These are phyloP conservation scores for Phainopepla nitens DNA, from an alignment of 2,113 vertebrate genomes.

Conservation along the genomic window DNA sequence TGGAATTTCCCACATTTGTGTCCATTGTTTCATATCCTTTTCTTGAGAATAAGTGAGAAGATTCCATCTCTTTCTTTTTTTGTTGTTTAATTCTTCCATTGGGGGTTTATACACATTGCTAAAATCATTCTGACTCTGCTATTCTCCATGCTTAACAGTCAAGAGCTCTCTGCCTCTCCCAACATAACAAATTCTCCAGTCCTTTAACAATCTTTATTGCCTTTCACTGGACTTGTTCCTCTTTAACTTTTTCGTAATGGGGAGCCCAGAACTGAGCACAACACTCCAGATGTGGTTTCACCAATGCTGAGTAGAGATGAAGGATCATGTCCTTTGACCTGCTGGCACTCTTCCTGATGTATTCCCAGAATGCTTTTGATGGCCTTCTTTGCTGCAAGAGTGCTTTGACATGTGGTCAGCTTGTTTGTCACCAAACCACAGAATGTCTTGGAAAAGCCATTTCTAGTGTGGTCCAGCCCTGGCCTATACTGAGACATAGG, in stretches of 20 bases:
- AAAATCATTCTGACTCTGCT: not conserved
- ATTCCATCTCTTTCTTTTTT: not conserved
- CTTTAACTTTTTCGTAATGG: not conserved
- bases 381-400: not conserved
- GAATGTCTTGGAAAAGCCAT: not conserved
- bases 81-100: not conserved
- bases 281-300: not conserved
- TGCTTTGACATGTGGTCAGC: not conserved
- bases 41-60: not conserved
- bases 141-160: not conserved
- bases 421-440: not conserved
- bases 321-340: not conserved
- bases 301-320: not conserved
- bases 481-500: rapidly evolving
- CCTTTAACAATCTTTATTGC: not conserved
- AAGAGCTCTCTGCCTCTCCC: not conserved
- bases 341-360: not conserved
- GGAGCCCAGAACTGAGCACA: not conserved
- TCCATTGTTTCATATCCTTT: not conserved
- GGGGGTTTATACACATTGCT: not conserved
- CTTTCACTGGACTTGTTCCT: not conserved
- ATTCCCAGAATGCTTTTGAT: not conserved
- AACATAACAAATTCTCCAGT: rapidly evolving
- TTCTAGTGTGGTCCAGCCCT: rapidly evolving
- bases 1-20: not conserved